phyloP scores from a whole-genome alignment of 1,140 invertebrate genomes.

The Schlechtendalia chinensis region DNA sequence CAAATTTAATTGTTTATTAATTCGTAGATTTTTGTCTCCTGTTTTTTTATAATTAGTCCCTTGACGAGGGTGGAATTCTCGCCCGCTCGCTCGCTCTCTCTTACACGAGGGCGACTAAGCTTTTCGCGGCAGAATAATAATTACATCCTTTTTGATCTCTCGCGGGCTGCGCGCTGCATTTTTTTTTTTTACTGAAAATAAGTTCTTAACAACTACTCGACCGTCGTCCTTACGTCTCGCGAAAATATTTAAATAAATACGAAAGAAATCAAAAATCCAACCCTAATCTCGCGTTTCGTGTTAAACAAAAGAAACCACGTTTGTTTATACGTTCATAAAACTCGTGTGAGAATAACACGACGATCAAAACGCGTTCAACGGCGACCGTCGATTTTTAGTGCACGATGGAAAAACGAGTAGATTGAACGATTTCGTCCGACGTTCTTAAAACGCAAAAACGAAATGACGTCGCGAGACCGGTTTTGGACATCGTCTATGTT shows the following conservation, averaged over 20 bases:
- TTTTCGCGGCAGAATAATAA: background rate
- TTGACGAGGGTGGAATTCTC: background rate
- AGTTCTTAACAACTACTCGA: background rate
- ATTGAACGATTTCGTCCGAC: too few relatives aligned
- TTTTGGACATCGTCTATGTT: too few relatives aligned
- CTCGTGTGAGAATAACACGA: too few relatives aligned
- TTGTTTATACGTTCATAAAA: too few relatives aligned
- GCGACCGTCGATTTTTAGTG: too few relatives aligned
- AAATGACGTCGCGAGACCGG: too few relatives aligned
- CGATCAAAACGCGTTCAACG: too few relatives aligned
- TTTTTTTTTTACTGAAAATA: background rate
- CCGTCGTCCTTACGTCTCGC: background rate
- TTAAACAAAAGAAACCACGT: too few relatives aligned
- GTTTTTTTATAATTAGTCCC: slow-evolving; percentile 27
- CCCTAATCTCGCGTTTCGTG: background rate
- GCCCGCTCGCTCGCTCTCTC: too few relatives aligned
- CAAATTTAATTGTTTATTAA: slow-evolving; percentile 36
- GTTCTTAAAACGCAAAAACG: too few relatives aligned
- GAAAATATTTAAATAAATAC: background rate
- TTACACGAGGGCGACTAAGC: background rate
- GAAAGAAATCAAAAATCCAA: background rate
- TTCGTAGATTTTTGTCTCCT: slow-evolving; percentile 25
- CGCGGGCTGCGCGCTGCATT: background rate
- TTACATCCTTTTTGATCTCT: slow-evolving; percentile 28
- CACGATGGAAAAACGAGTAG: too few relatives aligned